Percentiles rank a stretch among this genome's conserved stretches.
Evolutionary conservation across 2,797 vertebrate genomes (phyloP).

Genomic region (Ctenosaura bakeri): DNA sequence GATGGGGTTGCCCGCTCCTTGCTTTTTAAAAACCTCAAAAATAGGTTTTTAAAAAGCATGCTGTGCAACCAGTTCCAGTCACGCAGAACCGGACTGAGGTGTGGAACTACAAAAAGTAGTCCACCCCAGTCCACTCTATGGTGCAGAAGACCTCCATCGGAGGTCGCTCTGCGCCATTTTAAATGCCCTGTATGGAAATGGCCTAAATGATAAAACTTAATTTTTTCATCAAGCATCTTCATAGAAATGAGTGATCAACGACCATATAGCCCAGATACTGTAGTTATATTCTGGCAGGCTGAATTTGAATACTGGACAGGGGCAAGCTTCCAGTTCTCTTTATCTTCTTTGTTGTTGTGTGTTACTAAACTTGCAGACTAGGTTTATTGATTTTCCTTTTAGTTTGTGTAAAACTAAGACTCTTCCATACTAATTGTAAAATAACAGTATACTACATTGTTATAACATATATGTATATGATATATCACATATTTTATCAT

Average conservation of each 20-base stretch:
- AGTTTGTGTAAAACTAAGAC: not conserved
- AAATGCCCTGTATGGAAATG: too few relatives aligned
- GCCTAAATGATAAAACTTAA: not conserved
- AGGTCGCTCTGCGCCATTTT: too few relatives aligned
- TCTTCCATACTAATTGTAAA: too few relatives aligned
- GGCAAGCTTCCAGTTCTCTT: not conserved
- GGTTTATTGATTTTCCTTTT: not conserved
- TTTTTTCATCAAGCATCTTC: conserved; percentile 5
- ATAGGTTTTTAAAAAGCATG: too few relatives aligned
- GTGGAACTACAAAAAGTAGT: too few relatives aligned
- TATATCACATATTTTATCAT: too few relatives aligned
- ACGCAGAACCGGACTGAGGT: too few relatives aligned
- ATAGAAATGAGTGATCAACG: not conserved
- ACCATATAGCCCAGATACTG: not conserved
- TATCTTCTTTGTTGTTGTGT: not conserved
- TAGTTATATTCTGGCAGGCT: not conserved
- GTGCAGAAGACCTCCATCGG: too few relatives aligned
- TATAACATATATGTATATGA: not conserved
- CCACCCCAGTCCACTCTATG: too few relatives aligned
- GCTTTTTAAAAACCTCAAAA: too few relatives aligned
- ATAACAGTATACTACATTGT: not conserved
- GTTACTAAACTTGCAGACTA: not conserved
- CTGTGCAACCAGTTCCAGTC: too few relatives aligned
- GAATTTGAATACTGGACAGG: not conserved
- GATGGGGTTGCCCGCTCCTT: too few relatives aligned